Base-by-base conservation (phyloP, 1,140 invertebrate genomes). In the Ceratosolen solmsi region DNA sequence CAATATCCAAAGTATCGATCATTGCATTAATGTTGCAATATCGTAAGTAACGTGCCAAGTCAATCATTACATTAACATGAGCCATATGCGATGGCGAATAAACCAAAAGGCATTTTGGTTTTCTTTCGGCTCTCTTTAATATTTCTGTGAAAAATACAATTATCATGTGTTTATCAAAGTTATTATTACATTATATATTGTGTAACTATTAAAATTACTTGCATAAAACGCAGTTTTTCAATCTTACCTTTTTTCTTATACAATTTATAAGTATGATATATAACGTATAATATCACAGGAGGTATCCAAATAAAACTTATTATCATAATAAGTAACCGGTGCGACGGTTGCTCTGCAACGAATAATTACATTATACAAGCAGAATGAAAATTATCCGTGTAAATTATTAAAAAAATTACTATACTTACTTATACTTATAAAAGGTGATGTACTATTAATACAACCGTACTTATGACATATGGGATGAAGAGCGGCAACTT, bases 301-400 rank as follows among this genome's bases (percentile, higher is more conserved):
- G 89, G 89, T 82, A 92, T 88, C 90, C 90, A 91, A 76, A 90
- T 87, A 9, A 89, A 84, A 74, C 90, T 90, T 41, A 91, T 90
- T 71, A 91, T 91, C 90, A 91, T 91, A 54, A 92, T 89, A 17
- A 90, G 70, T 75, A 91, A 63, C 46, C 86, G 87, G 33, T 87
- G 82, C 0, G 88, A 87, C 8, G 84, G 58, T 78, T 88, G 85
- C 70, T 87, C 89, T 91, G 58, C 13, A 85, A 89, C 27, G 20
- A 80, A 83, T 68, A n/a, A 82, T 86, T 77, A n/a, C 4, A 71
- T 54, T 75, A 46, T 72, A 25, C 13, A 41, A 80, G 38, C 38
- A 27, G 1, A 60, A 79, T 72, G 60, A n/a, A 71, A 1, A 25
- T 56, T 30, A 78, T 25, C 46, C 20, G n/a, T 65, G 56, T 65